Evolutionary conservation across 2,888 invertebrate species (phyloP).

Genomic region (Iselma pallidipennis): DNA sequence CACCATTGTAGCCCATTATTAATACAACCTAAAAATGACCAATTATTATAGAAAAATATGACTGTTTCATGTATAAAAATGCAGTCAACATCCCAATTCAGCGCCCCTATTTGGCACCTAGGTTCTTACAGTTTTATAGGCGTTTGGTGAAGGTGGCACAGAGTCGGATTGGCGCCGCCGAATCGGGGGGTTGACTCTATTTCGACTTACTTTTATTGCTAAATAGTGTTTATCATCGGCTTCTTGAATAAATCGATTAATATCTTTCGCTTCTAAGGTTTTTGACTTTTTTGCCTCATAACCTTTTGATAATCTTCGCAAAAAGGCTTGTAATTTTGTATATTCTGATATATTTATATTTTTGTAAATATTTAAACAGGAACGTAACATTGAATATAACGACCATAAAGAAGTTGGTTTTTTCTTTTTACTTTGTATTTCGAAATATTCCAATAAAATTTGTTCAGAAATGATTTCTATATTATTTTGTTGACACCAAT

Average conservation of each 20-base stretch:
- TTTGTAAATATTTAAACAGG: slow-evolving; percentile 1
- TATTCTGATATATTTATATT: slow-evolving; percentile 13
- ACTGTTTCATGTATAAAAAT: neutral
- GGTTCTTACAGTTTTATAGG: too few species aligned
- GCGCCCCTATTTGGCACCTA: too few species aligned
- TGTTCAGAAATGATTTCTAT: slow-evolving; percentile 6
- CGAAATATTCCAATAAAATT: slow-evolving; percentile 12
- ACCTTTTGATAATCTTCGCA: slow-evolving; percentile 6
- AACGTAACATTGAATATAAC: slow-evolving; percentile 17
- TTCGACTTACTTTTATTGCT: slow-evolving; percentile 17
- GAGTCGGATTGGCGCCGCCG: too few species aligned
- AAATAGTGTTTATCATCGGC: slow-evolving; percentile 15
- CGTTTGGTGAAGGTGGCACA: too few species aligned
- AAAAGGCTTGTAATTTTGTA: slow-evolving; percentile 5
- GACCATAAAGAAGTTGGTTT: slow-evolving; percentile 20
- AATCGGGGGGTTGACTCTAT: too few species aligned
- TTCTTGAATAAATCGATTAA: slow-evolving; percentile 11
- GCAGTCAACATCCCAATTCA: too few species aligned
- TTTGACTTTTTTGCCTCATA: slow-evolving; percentile 14
- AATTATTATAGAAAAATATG: neutral
- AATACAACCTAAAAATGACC: slow-evolving; percentile 17
- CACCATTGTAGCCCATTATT: slow-evolving; percentile 28
- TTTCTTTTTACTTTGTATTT: slow-evolving; percentile 6
- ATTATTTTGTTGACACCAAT: slow-evolving; percentile 2
- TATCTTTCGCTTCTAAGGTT: slow-evolving; percentile 11